A percentile compares a stretch with the other conserved stretches of the same genome.
These are phyloP conservation scores for Saimiri boliviensis DNA, from an alignment of 2,113 vertebrate genomes.

Conservation along the genomic window DNA sequence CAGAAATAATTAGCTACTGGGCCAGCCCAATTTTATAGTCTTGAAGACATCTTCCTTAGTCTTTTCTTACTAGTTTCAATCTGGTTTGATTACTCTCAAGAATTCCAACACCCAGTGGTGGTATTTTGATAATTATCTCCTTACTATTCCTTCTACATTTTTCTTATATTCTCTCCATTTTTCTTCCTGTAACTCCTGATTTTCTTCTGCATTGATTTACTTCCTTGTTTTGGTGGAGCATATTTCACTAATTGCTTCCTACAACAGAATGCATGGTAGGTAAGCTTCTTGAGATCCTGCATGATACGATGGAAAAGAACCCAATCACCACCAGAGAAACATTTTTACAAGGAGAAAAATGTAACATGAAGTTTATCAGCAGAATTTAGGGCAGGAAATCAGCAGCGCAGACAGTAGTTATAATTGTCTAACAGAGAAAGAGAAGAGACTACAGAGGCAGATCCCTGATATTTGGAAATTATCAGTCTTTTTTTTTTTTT, in stretches of 20 bases:
- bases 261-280: background rate
- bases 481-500: too few relatives aligned
- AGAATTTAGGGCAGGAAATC: background rate
- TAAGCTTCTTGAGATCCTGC: background rate
- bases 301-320: rapidly evolving
- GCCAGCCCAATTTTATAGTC: background rate
- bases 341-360: background rate
- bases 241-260: background rate
- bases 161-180: background rate
- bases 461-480: background rate
- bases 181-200: background rate
- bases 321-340: background rate
- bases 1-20: too few relatives aligned
- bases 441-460: rapidly evolving
- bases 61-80: background rate
- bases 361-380: background rate
- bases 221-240: background rate
- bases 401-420: background rate
- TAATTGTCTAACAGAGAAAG: background rate
- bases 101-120: background rate
- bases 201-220: background rate
- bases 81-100: background rate
- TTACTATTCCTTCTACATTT: background rate
- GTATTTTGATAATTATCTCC: background rate
- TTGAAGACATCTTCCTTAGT: background rate